Conservation (phyloP, 2,113 vertebrate genomes). For the Nannobrachium achirus region DNA sequence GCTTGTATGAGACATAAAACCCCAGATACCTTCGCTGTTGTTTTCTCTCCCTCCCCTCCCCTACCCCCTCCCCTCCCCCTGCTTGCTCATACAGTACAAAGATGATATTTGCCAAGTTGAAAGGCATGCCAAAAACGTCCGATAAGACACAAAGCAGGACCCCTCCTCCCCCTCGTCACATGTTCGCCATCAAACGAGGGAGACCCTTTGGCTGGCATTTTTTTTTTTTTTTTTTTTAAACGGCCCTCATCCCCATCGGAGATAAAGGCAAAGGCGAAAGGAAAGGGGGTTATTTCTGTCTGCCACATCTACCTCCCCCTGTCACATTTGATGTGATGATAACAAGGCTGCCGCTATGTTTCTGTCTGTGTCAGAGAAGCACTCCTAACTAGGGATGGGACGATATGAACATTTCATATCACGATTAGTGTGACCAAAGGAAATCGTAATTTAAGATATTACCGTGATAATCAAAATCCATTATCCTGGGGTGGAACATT, state of each 20-base stretch:
- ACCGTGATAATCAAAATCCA: too few relatives aligned
- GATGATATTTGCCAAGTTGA: conserved; percentile 53
- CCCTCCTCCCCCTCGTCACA: conserved; percentile 39
- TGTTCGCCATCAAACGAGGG: conserved; percentile 62
- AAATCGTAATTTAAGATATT: too few relatives aligned
- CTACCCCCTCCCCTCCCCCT: conserved; percentile 11
- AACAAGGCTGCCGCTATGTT: conserved; percentile 59
- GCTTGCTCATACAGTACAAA: conserved; percentile 9
- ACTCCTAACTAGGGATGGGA: too few relatives aligned
- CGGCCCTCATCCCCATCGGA: conserved; percentile 52
- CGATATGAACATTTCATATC: too few relatives aligned
- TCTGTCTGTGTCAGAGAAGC: conserved; percentile 38
- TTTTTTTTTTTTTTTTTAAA: conserved; percentile 25
- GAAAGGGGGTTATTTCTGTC: conserved; percentile 68
- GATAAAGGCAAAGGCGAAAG: conserved; percentile 64
- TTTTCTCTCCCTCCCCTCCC: neutral
- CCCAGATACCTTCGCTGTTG: neutral
- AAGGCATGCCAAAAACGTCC: conserved; percentile 60
- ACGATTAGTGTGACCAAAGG: too few relatives aligned
- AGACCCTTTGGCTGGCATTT: conserved; percentile 58
- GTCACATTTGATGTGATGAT: conserved; percentile 73
- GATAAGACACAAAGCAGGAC: conserved; percentile 69
- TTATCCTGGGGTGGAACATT: too few relatives aligned
- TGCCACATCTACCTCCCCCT: conserved; percentile 61
- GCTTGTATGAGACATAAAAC: neutral